Evolutionary conservation across 1,140 invertebrate species (phyloP), one percentile per base, ranked within the genome.

Genomic region (Ptiloglossa arizonensis): DNA sequence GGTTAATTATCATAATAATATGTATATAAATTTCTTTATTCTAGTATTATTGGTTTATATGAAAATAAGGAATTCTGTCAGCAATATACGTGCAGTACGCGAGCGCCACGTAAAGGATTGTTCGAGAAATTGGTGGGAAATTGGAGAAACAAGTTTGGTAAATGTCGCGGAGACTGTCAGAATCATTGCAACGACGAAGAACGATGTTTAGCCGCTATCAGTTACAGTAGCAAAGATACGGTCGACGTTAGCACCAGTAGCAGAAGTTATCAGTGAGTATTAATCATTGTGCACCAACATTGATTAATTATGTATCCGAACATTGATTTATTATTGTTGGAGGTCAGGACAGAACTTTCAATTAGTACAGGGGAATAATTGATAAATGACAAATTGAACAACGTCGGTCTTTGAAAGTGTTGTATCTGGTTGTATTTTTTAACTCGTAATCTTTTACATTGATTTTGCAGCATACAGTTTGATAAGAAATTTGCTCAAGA

Each of bases 51-150:
- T 22, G 79, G 86, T 56, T 66, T 90, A 13, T 90, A 89, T 38
- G 67, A 87, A 32, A 90, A 90, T 62, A 59, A 48, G 2, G 83
- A 89, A 9, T 91, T 83, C 35, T 86, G 86, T n/a, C 50, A 86
- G 11, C 15, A 66, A 8, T 83, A 86, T 13, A 84, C 44, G 0
- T 78, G 83, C 22, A 15, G 54, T 2, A 79, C 79, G 22, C 73
- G 35, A 8, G 17, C n/a, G 2, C 48, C 60, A 5, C 67, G 48
- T 5, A 82, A 82, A 62, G 64, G 77, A 2, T 35, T 76, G 13
- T 6, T 69, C 22, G 29, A 76, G 19, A 87, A 78, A 60, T 35
- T 86, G 6, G 84, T 81, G 29, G 71, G 82, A 32, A 86, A 81
- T 70, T 89, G 84, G 80, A 85, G 38, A 27, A 67, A 46, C 32